Percentiles rank a stretch among this genome's conserved stretches.
phyloP scores from a whole-genome alignment of 2,797 vertebrate species.

The Ctenosaura bakeri region DNA sequence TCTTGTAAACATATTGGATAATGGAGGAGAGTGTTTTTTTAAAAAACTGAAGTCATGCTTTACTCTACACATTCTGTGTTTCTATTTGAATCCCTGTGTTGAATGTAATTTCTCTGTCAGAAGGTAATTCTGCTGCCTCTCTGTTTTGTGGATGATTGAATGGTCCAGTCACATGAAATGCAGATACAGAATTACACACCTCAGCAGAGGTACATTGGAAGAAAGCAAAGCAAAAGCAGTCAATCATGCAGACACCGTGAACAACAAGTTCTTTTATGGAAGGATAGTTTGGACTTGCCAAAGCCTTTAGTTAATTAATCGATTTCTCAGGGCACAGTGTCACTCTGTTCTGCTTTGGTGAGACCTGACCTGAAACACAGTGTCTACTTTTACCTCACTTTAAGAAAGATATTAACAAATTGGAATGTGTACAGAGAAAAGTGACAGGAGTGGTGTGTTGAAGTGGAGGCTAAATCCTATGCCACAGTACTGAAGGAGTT shows the following conservation, averaged over 20 bases:
- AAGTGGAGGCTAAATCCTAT: background rate
- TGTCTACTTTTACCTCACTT: background rate
- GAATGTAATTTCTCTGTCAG: background rate
- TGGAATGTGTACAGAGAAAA: background rate
- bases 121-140: background rate
- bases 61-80: background rate
- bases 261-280: background rate
- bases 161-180: background rate
- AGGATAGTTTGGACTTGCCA: too few relatives aligned
- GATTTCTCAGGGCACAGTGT: background rate
- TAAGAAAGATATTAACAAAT: background rate
- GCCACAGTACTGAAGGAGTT: too few relatives aligned
- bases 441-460: background rate
- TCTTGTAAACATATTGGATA: background rate
- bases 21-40: background rate
- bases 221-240: background rate
- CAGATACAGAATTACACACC: background rate
- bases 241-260: background rate
- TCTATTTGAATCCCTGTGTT: background rate
- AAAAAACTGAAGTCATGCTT: background rate
- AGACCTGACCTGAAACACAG: background rate
- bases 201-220: background rate
- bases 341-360: background rate
- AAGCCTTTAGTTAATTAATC: background rate
- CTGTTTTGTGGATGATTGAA: background rate